These are phyloP conservation scores for Sphyrna mokarran DNA, from an alignment of 2,113 vertebrate genomes.

Conservation along the genomic window DNA sequence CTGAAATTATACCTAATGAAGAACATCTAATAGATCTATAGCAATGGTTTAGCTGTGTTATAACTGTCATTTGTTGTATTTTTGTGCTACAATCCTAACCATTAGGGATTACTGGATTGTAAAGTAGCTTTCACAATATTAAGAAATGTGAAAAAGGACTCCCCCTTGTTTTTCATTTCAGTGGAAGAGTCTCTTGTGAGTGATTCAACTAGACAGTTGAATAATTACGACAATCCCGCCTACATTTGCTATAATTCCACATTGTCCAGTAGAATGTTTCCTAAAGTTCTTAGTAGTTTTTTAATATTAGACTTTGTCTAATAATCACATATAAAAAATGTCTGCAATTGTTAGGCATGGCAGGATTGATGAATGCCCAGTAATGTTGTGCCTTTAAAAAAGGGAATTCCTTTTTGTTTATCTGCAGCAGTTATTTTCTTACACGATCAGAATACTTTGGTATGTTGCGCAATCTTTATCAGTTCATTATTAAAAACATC, in stretches of 20 bases:
- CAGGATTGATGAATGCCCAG: background rate
- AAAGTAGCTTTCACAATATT: constrained; percentile 2
- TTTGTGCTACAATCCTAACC: background rate
- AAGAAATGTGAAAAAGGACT: background rate
- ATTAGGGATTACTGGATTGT: background rate
- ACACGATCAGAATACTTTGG: background rate
- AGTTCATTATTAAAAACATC: background rate
- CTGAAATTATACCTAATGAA: background rate
- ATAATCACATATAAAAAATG: background rate
- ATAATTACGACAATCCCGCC: background rate
- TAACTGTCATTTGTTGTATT: background rate
- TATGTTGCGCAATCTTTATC: background rate
- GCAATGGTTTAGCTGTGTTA: background rate
- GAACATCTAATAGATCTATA: background rate
- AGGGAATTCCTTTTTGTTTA: background rate
- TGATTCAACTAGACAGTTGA: background rate
- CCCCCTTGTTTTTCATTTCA: background rate
- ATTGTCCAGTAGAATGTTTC: background rate
- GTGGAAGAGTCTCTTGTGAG: background rate
- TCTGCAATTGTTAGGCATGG: background rate
- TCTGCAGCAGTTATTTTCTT: background rate
- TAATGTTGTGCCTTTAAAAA: background rate
- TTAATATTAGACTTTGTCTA: background rate
- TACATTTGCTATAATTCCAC: background rate
- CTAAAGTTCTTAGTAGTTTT: background rate